Conservation (phyloP, 2,888 invertebrate genomes). For the Mongoloraphidia duomilia region DNA sequence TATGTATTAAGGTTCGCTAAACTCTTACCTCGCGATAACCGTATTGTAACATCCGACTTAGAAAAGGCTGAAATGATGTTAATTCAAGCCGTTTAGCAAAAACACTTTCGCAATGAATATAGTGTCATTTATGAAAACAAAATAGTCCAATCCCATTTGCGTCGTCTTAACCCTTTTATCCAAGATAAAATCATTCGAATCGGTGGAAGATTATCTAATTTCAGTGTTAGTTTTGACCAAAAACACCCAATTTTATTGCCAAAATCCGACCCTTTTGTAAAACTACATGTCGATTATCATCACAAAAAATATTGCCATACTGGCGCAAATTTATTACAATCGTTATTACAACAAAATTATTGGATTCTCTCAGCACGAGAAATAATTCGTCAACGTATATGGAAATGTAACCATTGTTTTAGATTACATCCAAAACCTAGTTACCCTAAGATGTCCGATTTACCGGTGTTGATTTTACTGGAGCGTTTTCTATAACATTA, state of each 20-base stretch:
- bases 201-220: not conserved
- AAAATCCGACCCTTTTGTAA: not conserved
- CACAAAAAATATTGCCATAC: not conserved
- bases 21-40: too few relatives aligned
- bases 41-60: too few relatives aligned
- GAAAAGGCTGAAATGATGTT: not conserved
- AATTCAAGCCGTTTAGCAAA: not conserved
- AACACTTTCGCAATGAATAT: not conserved
- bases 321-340: too few relatives aligned
- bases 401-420: conserved; percentile 7
- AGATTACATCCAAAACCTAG: conserved; percentile 6
- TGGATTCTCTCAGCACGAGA: conserved; percentile 7
- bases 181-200: not conserved
- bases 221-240: not conserved
- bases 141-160: not conserved
- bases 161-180: not conserved
- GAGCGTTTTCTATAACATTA: not conserved
- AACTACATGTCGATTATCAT: not conserved
- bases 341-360: conserved; percentile 6
- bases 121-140: too few relatives aligned
- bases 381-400: conserved; percentile 6
- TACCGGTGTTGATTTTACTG: too few relatives aligned
- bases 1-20: too few relatives aligned
- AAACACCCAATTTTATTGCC: conserved; percentile 1
- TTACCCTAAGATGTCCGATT: not conserved